Evolutionary conservation across 2,888 invertebrate genomes (phyloP).

Genomic region (Leptinotarsa haldemani): DNA sequence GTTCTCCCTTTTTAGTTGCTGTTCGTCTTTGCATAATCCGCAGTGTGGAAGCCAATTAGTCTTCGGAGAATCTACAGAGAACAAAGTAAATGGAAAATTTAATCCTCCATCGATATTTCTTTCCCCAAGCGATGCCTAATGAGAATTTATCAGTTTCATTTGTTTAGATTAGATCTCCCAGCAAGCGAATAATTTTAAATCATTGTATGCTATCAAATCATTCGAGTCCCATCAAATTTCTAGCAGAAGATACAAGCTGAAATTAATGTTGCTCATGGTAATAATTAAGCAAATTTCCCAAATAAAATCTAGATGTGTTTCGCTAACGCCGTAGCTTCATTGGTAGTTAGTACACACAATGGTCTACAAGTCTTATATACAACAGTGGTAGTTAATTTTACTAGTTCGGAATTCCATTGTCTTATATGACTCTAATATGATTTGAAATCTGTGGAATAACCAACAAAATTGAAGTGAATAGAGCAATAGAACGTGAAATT

Average conservation of each 20-base stretch:
- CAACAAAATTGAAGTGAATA: too few relatives aligned
- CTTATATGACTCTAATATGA: too few relatives aligned
- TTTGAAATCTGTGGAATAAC: too few relatives aligned
- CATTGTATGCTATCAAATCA: background rate
- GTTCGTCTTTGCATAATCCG: background rate
- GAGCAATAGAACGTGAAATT: too few relatives aligned
- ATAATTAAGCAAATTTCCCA: too few relatives aligned
- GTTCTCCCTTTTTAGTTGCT: background rate
- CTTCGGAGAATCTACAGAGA: background rate
- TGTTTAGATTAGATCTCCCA: background rate
- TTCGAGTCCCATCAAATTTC: background rate
- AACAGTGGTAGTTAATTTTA: too few relatives aligned
- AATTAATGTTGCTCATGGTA: too few relatives aligned
- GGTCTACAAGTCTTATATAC: too few relatives aligned
- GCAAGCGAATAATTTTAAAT: background rate
- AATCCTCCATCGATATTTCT: conserved; percentile 20
- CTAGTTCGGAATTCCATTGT: too few relatives aligned
- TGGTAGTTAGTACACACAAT: too few relatives aligned
- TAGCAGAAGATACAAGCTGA: background rate
- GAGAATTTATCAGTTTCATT: conserved; percentile 1
- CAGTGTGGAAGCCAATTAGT: conserved; percentile 14
- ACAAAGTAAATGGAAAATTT: conserved; percentile 4
- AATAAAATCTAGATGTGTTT: too few relatives aligned
- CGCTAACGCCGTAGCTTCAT: too few relatives aligned
- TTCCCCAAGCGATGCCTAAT: background rate